Base-by-base conservation (phyloP, 2,797 vertebrate genomes). In the Octomys mimax region DNA sequence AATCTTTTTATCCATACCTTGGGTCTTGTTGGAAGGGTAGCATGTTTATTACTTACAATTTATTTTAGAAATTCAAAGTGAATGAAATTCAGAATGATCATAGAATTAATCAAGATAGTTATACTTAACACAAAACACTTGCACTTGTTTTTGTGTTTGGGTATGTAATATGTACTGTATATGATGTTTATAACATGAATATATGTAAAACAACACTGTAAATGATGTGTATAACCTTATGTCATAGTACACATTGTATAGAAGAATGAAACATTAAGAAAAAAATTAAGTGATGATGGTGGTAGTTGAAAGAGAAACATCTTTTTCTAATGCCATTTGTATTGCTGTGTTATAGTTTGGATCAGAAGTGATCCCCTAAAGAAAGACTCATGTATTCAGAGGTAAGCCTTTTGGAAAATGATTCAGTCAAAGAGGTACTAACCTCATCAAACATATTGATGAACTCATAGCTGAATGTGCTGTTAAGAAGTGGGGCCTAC, bases 11-110 rank as follows among this genome's bases (percentile, higher is more conserved):
- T 61, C 59, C 59, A 61, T 61, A 24, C 59, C 22, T 61, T 22
- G 22, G 59, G 13, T 61, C 22, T 62, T 24, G 22, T 94, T 46
- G 92, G 46, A 85, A 66, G 46, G 61, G 52, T 78, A 73, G 28
- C 87, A 31, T 83, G 28, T 85, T 91, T 92, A 71, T 87, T 95
- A 42, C 24, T 73, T 83, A 93, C 80, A 85, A 70, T 78, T 90
- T 36, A 54, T 91, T 94, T 26, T 88, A 11, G 46, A 92, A 94
- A 84, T 88, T 75, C 5, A 66, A 61, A 93, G 39, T 42, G 39
- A 81, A 68, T 93, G 52, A 89, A 79, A 22, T 87, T 26, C 39
- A 73, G 39, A 39, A 9, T 73, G 77, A 78, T 81, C 28, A 62
- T 89, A 52, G 59, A 93, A 68, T 88, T 73, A 83, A 87, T 92